Evolutionary conservation across 2,888 invertebrate genomes (phyloP), one percentile per base, ranked within the genome.

Genomic region (Sabatieria punctata): DNA sequence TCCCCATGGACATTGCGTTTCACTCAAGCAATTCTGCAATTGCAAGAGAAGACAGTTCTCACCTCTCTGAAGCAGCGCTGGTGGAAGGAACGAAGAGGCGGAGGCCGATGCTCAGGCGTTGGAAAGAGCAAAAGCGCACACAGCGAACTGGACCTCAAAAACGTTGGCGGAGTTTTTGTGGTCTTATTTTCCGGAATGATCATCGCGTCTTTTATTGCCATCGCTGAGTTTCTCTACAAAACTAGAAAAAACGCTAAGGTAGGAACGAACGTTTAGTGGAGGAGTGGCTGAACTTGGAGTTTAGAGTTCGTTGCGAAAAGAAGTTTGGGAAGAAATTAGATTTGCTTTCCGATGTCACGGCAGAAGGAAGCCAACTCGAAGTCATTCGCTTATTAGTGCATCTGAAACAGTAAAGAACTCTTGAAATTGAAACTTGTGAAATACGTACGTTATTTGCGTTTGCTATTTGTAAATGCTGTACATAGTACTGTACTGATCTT

Each of bases 71-170:
- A 93, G 74, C 85, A 86, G 26, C 80, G 82, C 65, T 97, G 95
- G 95, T 95, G 95, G 95, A 85, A 85, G 65, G 83, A 85, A 68
- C 84, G 81, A 70, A 76, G 84, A 26, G 86, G 85, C 21, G 86
- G 85, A 22, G 84, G 62, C 11, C 49, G 52, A 26, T 62, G 61
- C 46, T 46, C 49, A 2, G 53, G 54, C 6, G 53, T 41, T 8
- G 43, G 36, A n/a, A 35, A 45, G 21, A 30, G 43, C 30, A 56
- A 51, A 33, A 39, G 44, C 22, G 35, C 40, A 4, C 52, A 47
- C n/a, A 51, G 48, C 41, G 55, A 55, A 37, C 51, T 57, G 19
- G 58, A 55, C n/a, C 50, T 57, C 8, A 49, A 52, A 27, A 53
- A 35, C 22, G 88, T 89, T 24, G 89, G 89, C 35, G 89, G 89